phyloP scores from a whole-genome alignment of 2,797 vertebrate genomes.

The Coregonus suidteri region DNA sequence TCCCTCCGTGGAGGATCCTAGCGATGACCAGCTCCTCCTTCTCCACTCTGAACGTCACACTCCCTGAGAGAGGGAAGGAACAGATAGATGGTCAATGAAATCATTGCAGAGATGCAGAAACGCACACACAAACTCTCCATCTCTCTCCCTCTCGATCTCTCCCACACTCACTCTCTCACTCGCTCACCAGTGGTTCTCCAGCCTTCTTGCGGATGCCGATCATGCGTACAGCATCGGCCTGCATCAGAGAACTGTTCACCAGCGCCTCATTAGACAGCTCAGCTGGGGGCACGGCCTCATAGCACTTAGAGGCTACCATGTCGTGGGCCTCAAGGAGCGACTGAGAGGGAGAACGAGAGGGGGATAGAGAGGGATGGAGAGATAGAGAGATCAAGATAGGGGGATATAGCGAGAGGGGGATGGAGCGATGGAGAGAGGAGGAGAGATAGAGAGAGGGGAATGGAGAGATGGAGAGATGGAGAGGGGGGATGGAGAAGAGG shows the following conservation, averaged over 20 bases:
- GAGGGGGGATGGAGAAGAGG: too few species aligned
- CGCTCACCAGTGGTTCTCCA: slow-evolving; percentile 90
- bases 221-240: slow-evolving; percentile 95
- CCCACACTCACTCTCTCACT: too few species aligned
- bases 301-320: slow-evolving; percentile 96
- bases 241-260: slow-evolving; percentile 88
- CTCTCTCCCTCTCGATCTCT: neutral
- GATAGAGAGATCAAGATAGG: too few species aligned
- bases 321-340: slow-evolving; percentile 96
- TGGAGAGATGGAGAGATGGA: too few species aligned
- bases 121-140: neutral
- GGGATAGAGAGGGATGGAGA: neutral
- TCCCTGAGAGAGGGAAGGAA: slow-evolving; percentile 68
- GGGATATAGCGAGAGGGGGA: too few species aligned
- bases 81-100: neutral
- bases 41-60: slow-evolving; percentile 88
- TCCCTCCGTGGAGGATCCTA: slow-evolving; percentile 85
- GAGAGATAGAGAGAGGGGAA: too few species aligned
- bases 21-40: slow-evolving; percentile 86
- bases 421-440: too few species aligned
- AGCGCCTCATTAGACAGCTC: slow-evolving; percentile 83
- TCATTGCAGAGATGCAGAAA: slow-evolving; percentile 10
- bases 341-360: slow-evolving; percentile 63
- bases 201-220: slow-evolving; percentile 98
- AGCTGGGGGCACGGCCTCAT: slow-evolving; percentile 86